Percentiles rank a stretch among this genome's conserved stretches.
These are phyloP conservation scores for Sitta europaea DNA, from an alignment of 2,113 vertebrate species.

Conservation along the genomic window DNA sequence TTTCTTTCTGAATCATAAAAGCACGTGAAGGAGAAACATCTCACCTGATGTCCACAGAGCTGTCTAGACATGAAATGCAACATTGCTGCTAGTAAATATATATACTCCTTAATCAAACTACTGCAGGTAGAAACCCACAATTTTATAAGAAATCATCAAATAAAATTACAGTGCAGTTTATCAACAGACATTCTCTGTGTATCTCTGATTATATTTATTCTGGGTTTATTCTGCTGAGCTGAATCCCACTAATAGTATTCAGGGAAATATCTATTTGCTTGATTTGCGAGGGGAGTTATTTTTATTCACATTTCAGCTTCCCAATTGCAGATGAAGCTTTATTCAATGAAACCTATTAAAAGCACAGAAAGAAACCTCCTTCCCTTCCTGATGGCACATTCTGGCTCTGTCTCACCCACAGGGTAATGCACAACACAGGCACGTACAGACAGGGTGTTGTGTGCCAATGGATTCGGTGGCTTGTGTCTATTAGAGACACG, in stretches of 20 bases:
- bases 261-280: slow-evolving; percentile 54
- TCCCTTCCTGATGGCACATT: background rate
- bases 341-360: slow-evolving; percentile 25
- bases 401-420: background rate
- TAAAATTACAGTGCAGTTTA: slow-evolving; percentile 54
- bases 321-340: background rate
- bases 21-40: background rate
- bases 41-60: background rate
- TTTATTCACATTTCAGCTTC: slow-evolving; percentile 52
- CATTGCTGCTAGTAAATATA: background rate
- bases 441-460: background rate
- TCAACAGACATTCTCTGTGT: slow-evolving; percentile 39
- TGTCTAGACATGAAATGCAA: slow-evolving; percentile 26
- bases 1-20: background rate
- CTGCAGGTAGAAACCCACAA: slow-evolving; percentile 29
- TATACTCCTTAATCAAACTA: slow-evolving; percentile 19
- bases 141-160: slow-evolving; percentile 65
- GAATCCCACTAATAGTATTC: slow-evolving; percentile 52
- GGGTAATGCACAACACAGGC: background rate
- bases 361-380: background rate
- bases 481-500: background rate
- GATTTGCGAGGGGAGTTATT: slow-evolving; percentile 56
- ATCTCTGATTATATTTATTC: slow-evolving; percentile 59
- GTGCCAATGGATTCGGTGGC: background rate
- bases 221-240: slow-evolving; percentile 29